phyloP scores from a whole-genome alignment of 2,797 vertebrate genomes.

The Pogonophryne albipinna region DNA sequence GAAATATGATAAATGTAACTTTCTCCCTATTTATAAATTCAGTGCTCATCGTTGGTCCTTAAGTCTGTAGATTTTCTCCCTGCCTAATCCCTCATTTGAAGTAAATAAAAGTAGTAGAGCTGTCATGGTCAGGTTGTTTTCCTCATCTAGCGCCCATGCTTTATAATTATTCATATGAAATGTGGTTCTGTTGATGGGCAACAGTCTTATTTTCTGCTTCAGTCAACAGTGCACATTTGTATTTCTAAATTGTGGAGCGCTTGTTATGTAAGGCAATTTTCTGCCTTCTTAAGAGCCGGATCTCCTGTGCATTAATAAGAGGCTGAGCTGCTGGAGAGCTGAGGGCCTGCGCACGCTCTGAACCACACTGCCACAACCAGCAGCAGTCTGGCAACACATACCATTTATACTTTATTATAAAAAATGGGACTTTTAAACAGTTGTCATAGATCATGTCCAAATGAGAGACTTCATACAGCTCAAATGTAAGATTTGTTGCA shows the following conservation, averaged over 20 bases:
- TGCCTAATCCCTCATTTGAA: slow-evolving; percentile 87
- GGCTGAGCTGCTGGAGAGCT: slow-evolving; percentile 75
- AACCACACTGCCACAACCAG: slow-evolving; percentile 51
- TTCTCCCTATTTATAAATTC: slow-evolving; percentile 75
- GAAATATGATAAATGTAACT: slow-evolving; percentile 74
- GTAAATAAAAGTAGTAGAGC: slow-evolving; percentile 87
- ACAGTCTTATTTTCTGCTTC: slow-evolving; percentile 99
- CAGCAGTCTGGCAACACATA: slow-evolving; percentile 32
- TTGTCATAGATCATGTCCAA: slow-evolving; percentile 35
- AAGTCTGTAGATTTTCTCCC: slow-evolving; percentile 77
- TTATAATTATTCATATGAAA: slow-evolving; percentile 91
- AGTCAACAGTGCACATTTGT: slow-evolving; percentile 99
- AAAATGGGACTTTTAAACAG: slow-evolving; percentile 50
- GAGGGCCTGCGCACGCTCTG: slow-evolving; percentile 71
- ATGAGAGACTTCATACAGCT: slow-evolving; percentile 6
- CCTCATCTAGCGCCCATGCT: slow-evolving; percentile 81
- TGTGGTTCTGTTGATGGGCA: slow-evolving; percentile 97
- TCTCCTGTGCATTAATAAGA: slow-evolving; percentile 87
- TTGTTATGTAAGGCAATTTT: slow-evolving; percentile 91
- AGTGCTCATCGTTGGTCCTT: slow-evolving; percentile 73
- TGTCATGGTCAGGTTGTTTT: slow-evolving; percentile 86
- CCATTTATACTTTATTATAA: slow-evolving; percentile 28
- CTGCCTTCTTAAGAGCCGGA: slow-evolving; percentile 88
- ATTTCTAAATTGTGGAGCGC: slow-evolving; percentile 87
- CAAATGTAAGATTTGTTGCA: slow-evolving; percentile 1